Conservation (phyloP, 92 coral and sea anemone species). For the Metridium senile region DNA sequence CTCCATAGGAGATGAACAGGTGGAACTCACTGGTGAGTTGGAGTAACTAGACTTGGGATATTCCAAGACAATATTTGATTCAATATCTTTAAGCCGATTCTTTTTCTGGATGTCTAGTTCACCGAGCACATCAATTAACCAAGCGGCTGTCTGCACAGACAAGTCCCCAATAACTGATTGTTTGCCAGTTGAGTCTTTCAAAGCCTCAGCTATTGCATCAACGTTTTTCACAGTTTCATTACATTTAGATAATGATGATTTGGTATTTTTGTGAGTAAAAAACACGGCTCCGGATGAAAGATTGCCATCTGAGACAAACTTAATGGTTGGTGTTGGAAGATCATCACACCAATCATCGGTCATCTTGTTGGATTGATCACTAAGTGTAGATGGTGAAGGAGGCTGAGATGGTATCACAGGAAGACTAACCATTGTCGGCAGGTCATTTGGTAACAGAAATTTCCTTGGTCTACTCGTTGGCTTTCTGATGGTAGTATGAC, state of each 20-base stretch:
- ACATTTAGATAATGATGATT: background rate
- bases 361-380: background rate
- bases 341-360: background rate
- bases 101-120: background rate
- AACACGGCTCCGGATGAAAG: background rate
- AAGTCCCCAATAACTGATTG: background rate
- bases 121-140: background rate
- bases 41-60: background rate
- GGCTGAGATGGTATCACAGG: background rate
- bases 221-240: background rate
- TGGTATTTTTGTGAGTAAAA: background rate
- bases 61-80: background rate
- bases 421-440: background rate
- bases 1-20: too few species aligned
- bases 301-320: slow-evolving; percentile 4
- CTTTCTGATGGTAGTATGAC: background rate
- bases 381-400: background rate
- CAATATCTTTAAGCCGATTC: background rate
- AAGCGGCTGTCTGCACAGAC: background rate
- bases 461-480: background rate
- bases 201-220: background rate
- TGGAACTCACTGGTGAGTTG: too few species aligned
- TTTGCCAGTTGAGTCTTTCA: background rate
- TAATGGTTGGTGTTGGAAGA: background rate
- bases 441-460: background rate